Base-by-base conservation (phyloP, 2,888 invertebrate species). In the Melanchra persicariae region DNA sequence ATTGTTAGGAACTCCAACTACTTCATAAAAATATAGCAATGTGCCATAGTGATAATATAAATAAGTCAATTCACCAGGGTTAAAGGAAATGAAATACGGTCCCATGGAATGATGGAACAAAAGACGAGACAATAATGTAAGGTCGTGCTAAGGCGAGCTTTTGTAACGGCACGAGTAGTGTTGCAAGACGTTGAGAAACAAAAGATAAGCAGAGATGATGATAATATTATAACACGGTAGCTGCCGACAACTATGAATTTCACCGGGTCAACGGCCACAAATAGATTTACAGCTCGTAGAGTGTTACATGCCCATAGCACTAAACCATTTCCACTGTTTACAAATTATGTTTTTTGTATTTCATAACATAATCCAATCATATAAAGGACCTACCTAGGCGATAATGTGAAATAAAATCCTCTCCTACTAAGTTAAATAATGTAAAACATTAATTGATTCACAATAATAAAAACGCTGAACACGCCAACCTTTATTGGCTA, bases 181-280 rank as follows among this genome's bases (percentile, higher is more conserved):
- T 83, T 82, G 84, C 84, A 86, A 88, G 77, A 82, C 73, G 81
- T 88, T 86, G 77, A 82, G 86, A 83, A 90, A 88, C 84, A 87
- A 81, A 73, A 89, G 91, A 90, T 91, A 91, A 91, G 89, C 85
- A 85, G 82, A 85, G 86, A 83, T 82, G 85, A 86, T 87, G 83
- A 85, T 88, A 86, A 79, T 77, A 83, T 83, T 77, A 83, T 83
- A 85, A 75, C 81, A 82, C 77, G 70, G 85, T 85, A 85, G 84
- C 79, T 64, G 66, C 72, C 69, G 71, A 79, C 81, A 76, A 69
- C 70, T 73, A 68, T 83, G 86, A 87, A 87, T 87, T 88, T 82
- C 83, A 85, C 72, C 83, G 86, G 91, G 89, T 91, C 86, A 91
- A 91, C 77, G 90, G 86, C 91, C 92, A 81, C 80, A 73, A 79